Percentiles rank a stretch among this genome's conserved stretches.
Conservation (phyloP, 2,888 invertebrate genomes). For the Caenorhabditis panamensis region DNA sequence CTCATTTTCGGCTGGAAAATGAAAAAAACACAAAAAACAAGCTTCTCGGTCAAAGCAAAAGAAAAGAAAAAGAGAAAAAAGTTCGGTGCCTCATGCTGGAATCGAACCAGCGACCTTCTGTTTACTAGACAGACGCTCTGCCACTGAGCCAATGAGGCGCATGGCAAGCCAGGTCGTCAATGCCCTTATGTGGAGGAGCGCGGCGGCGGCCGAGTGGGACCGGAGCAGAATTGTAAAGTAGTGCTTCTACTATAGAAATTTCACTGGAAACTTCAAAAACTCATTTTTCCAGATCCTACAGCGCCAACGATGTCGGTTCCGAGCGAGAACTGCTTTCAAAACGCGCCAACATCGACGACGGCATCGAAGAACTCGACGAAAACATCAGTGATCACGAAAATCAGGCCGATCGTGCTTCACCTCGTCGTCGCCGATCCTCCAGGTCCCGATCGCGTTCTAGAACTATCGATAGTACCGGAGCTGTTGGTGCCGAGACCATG, state of each 20-base stretch:
- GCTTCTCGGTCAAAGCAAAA: too few relatives aligned
- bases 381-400: constrained; percentile 48
- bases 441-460: constrained; percentile 63
- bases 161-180: too few relatives aligned
- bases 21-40: too few relatives aligned
- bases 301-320: constrained; percentile 72
- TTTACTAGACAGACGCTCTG: constrained; percentile 80
- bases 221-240: too few relatives aligned
- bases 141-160: constrained; percentile 76
- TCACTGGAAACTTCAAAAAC: neutral
- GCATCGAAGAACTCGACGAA: constrained; percentile 67
- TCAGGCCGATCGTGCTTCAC: constrained; percentile 7
- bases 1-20: too few relatives aligned
- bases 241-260: neutral
- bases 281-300: constrained; percentile 67
- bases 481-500: constrained; percentile 38
- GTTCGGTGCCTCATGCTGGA: constrained; percentile 73
- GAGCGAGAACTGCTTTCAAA: constrained; percentile 44
- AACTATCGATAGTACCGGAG: constrained; percentile 46
- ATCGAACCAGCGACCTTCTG: constrained; percentile 80
- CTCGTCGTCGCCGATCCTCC: constrained; percentile 48
- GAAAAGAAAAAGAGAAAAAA: constrained; percentile 10
- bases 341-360: constrained; percentile 42
- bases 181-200: too few relatives aligned
- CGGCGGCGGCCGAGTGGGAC: too few relatives aligned